A percentile compares a stretch with the other conserved stretches of the same genome.
phyloP scores from a whole-genome alignment of 1,140 invertebrate species.

The Hyles vespertilio region DNA sequence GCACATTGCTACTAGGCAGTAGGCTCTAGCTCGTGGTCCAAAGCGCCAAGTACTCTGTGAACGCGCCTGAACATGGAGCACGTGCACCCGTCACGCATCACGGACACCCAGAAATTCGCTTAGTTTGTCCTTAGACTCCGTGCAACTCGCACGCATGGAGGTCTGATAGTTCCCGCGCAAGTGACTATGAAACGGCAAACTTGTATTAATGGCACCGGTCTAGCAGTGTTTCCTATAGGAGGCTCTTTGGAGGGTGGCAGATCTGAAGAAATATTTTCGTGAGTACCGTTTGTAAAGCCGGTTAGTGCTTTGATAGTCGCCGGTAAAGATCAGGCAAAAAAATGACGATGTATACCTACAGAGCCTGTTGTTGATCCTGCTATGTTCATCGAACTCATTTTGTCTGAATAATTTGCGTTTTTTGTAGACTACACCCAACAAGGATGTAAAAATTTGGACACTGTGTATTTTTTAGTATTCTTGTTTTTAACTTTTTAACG shows the following conservation, averaged over 20 bases:
- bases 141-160: conserved; percentile 53
- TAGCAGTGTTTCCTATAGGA: conserved; percentile 21
- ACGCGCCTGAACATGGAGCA: conserved; percentile 45
- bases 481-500: too few species aligned
- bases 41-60: conserved; percentile 11
- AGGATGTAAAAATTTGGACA: neutral
- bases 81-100: conserved; percentile 66
- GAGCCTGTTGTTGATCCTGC: conserved; percentile 44
- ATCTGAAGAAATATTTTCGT: conserved; percentile 49
- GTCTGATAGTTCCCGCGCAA: conserved; percentile 39
- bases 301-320: conserved; percentile 35
- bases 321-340: conserved; percentile 27
- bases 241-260: conserved; percentile 14
- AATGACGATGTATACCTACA: conserved; percentile 27
- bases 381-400: conserved; percentile 38
- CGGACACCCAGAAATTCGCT: conserved; percentile 59
- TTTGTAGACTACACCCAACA: neutral
- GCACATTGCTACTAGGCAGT: too few species aligned
- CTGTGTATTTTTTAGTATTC: neutral
- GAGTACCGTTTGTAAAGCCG: conserved; percentile 30
- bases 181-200: conserved; percentile 45
- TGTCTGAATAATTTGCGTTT: conserved; percentile 20
- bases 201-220: conserved; percentile 30
- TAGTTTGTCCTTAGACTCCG: conserved; percentile 58
- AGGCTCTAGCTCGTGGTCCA: neutral